Conservation (phyloP, 2,888 invertebrate genomes). For the Hecatera dysodea region DNA sequence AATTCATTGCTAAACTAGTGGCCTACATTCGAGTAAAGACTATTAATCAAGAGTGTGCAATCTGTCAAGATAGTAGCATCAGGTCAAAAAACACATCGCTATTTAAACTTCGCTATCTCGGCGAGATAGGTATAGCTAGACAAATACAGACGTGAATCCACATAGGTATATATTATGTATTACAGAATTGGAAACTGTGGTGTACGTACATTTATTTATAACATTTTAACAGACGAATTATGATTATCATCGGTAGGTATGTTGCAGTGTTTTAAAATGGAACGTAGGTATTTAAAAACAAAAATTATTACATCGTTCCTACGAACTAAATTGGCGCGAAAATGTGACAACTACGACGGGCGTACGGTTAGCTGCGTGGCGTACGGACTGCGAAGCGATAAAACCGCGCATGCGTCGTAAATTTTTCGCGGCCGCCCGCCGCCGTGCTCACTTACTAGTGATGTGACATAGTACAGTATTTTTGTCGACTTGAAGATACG, state of each 20-base stretch:
- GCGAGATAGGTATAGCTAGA: slow-evolving; percentile 58
- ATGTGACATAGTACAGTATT: slow-evolving; percentile 49
- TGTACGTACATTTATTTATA: neutral
- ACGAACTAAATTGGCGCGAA: slow-evolving; percentile 80
- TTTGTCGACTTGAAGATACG: slow-evolving; percentile 22
- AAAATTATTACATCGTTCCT: slow-evolving; percentile 56
- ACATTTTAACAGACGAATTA: neutral
- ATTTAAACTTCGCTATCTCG: slow-evolving; percentile 72
- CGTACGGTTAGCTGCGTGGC: slow-evolving; percentile 57
- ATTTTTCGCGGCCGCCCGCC: slow-evolving; percentile 76
- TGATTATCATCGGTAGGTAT: neutral
- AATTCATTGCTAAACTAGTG: slow-evolving; percentile 77
- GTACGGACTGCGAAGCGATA: slow-evolving; percentile 71
- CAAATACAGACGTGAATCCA: slow-evolving; percentile 6
- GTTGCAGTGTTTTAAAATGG: slow-evolving; percentile 49
- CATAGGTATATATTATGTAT: too few species aligned
- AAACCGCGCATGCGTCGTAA: slow-evolving; percentile 71
- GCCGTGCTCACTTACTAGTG: slow-evolving; percentile 67
- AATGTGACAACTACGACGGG: slow-evolving; percentile 72
- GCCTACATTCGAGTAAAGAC: slow-evolving; percentile 74
- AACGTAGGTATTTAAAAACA: slow-evolving; percentile 59
- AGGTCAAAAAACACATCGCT: slow-evolving; percentile 77
- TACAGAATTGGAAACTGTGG: slow-evolving; percentile 1
- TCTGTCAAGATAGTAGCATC: slow-evolving; percentile 77
- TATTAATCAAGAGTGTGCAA: slow-evolving; percentile 75